phyloP scores from a whole-genome alignment of 92 coral and sea anemone species.

The Bergia puertoricense region DNA sequence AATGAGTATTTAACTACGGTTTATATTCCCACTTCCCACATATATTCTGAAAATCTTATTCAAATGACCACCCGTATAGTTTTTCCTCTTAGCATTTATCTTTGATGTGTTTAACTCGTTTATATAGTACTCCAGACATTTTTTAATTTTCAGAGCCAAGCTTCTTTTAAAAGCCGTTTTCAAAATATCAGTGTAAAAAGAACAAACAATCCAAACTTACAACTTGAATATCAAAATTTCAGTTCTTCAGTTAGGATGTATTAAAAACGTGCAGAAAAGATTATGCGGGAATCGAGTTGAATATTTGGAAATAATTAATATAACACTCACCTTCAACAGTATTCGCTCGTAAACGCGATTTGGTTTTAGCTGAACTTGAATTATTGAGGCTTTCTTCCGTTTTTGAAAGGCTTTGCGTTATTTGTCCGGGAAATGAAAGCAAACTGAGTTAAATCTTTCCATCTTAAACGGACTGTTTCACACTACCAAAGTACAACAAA shows the following conservation, averaged over 20 bases:
- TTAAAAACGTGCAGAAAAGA: background rate
- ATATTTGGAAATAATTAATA: too few species aligned
- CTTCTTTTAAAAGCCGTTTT: background rate
- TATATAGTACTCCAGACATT: background rate
- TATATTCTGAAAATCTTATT: background rate
- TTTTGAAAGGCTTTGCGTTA: background rate
- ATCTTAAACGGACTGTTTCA: background rate
- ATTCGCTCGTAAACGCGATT: background rate
- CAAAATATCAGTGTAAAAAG: background rate
- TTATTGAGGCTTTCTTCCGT: background rate
- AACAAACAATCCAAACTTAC: background rate
- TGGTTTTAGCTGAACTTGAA: background rate
- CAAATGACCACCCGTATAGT: background rate
- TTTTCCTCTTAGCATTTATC: background rate
- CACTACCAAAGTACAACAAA: background rate
- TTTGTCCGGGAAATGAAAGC: background rate
- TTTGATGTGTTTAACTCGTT: too few species aligned
- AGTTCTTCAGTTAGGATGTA: background rate
- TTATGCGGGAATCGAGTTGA: background rate
- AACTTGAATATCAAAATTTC: background rate
- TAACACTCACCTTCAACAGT: background rate
- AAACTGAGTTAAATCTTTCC: background rate
- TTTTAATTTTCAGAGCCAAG: background rate
- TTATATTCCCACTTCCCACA: background rate
- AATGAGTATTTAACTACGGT: background rate